These are phyloP conservation scores for Sinodicranocentrus sp. DNA, from an alignment of 2,888 invertebrate species.

Conservation along the genomic window DNA sequence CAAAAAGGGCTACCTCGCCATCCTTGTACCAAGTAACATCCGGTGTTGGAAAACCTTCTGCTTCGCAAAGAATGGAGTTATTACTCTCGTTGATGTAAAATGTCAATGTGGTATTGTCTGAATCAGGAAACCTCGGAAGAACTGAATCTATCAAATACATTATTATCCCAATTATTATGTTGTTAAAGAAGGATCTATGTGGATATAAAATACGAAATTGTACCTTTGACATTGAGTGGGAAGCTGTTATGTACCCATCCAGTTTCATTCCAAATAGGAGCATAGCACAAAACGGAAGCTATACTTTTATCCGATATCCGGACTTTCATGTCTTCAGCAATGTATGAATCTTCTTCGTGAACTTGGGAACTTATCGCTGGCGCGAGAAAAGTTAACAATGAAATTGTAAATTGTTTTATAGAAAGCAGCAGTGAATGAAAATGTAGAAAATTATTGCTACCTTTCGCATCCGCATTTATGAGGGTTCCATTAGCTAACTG, in stretches of 20 bases:
- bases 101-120: slow-evolving; percentile 51
- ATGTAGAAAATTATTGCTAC: slow-evolving; percentile 12
- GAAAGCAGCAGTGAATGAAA: background rate
- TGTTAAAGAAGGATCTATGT: background rate
- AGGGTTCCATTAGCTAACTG: slow-evolving; percentile 63
- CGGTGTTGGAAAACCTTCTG: slow-evolving; percentile 66
- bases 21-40: slow-evolving; percentile 67
- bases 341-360: slow-evolving; percentile 34
- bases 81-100: slow-evolving; percentile 55
- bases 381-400: too few species aligned
- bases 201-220: background rate
- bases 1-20: slow-evolving; percentile 51
- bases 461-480: slow-evolving; percentile 48
- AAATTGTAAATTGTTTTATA: background rate
- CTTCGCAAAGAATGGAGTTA: slow-evolving; percentile 63
- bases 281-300: slow-evolving; percentile 46
- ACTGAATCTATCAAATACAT: slow-evolving; percentile 50
- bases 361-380: slow-evolving; percentile 50
- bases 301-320: slow-evolving; percentile 59
- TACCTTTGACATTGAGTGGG: slow-evolving; percentile 58
- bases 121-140: slow-evolving; percentile 55
- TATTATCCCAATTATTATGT: background rate
- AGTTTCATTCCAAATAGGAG: slow-evolving; percentile 71
- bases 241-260: slow-evolving; percentile 52
- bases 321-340: slow-evolving; percentile 54